Evolutionary conservation across 1,140 invertebrate species (phyloP).

Genomic region (Brachionus angularis): DNA sequence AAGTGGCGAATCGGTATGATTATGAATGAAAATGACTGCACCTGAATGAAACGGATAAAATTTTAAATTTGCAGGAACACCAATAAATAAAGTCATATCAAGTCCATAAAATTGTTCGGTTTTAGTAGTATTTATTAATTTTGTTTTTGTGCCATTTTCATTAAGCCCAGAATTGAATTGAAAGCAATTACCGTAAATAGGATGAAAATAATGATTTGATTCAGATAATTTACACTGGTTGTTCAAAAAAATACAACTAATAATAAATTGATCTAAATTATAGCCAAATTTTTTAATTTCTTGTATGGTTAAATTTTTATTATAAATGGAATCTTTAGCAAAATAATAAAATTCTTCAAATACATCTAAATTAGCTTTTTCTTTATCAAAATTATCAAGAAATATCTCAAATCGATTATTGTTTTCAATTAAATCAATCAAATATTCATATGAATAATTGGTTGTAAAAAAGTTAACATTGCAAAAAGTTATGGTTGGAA

Average conservation of each 20-base stretch:
- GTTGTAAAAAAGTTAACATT: slow-evolving; percentile 17
- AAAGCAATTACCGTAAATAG: slow-evolving; percentile 25
- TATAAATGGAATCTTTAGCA: not conserved
- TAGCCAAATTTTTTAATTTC: not conserved
- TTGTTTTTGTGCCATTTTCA: not conserved
- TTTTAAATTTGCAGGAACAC: not conserved
- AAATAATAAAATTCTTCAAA: not conserved
- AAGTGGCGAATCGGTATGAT: slow-evolving; percentile 3
- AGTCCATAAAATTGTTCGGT: not conserved
- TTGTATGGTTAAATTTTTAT: not conserved
- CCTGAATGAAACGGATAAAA: not conserved
- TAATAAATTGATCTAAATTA: not conserved
- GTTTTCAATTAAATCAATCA: not conserved
- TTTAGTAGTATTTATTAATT: not conserved
- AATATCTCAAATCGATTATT: no score
- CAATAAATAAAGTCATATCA: not conserved
- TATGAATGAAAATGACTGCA: not conserved
- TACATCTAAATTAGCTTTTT: no score
- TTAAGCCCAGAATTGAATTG: slow-evolving; percentile 12
- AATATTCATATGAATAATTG: no score
- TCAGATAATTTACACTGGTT: not conserved
- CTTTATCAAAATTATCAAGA: no score
- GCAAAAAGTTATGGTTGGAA: slow-evolving; percentile 27
- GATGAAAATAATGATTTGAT: not conserved
- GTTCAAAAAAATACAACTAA: not conserved